A percentile compares a stretch with the other conserved stretches of the same genome.
phyloP scores from a whole-genome alignment of 2,888 invertebrate species.

The Calliopum simillimum region DNA sequence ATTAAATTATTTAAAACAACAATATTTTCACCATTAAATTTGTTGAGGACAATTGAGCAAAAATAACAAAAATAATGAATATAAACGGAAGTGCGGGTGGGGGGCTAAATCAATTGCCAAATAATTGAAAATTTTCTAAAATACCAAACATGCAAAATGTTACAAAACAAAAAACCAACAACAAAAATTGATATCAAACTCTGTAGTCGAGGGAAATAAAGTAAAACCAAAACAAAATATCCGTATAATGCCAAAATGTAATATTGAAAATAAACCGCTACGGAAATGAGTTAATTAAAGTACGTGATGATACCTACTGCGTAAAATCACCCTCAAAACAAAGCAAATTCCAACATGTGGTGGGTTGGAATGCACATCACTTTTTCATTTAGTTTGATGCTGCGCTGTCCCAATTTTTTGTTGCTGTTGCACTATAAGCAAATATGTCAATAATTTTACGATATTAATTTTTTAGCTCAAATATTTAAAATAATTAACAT shows the following conservation, averaged over 20 bases:
- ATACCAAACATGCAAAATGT: no score
- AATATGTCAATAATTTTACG: no score
- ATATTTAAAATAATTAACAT: no score
- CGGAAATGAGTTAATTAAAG: constrained; percentile 12
- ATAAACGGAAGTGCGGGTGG: neutral
- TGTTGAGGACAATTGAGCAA: neutral
- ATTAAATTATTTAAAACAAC: neutral
- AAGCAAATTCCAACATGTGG: no score
- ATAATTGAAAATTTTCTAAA: constrained; percentile 1
- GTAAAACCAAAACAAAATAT: neutral
- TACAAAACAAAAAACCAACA: neutral
- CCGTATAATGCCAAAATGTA: neutral
- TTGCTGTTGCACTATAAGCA: no score
- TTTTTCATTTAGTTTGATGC: no score
- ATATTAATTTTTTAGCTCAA: no score
- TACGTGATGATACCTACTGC: constrained; percentile 2
- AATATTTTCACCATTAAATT: constrained; percentile 1
- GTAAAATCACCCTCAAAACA: neutral
- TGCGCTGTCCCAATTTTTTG: no score
- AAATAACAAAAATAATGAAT: no score
- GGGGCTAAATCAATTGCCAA: neutral
- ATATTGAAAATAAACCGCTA: constrained; percentile 5
- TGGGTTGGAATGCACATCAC: no score
- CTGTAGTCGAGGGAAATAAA: neutral
- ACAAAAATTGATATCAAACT: neutral